Conservation (phyloP, 2,888 invertebrate species). For the Villa cingulata region DNA sequence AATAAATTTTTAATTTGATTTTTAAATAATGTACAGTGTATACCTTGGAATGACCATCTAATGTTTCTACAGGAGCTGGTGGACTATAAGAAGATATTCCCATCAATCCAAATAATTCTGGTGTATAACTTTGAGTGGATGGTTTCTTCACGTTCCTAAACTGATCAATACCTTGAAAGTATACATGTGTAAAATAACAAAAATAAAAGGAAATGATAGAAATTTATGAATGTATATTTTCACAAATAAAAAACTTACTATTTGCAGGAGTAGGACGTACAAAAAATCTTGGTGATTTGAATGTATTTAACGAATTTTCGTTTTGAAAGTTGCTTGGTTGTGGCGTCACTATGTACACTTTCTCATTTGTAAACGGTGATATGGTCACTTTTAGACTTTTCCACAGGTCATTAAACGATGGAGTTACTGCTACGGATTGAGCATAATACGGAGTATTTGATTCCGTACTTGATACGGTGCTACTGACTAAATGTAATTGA, state of each 20-base stretch:
- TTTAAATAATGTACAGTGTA: too few relatives aligned
- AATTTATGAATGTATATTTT: neutral
- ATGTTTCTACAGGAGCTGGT: constrained; percentile 41
- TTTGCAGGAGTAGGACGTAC: constrained; percentile 39
- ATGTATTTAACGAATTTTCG: constrained; percentile 13
- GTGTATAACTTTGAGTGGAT: constrained; percentile 21
- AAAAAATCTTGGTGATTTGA: constrained; percentile 39
- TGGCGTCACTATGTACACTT: constrained; percentile 71
- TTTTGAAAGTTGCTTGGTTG: constrained; percentile 36
- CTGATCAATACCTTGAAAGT: neutral
- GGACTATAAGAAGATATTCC: constrained; percentile 40
- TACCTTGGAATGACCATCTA: constrained; percentile 53
- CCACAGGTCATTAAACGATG: constrained; percentile 39
- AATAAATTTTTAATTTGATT: too few relatives aligned
- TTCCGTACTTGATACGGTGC: constrained; percentile 7
- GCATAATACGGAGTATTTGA: constrained; percentile 21
- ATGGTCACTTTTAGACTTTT: constrained; percentile 54
- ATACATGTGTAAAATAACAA: neutral
- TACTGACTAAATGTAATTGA: neutral
- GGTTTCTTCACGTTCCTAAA: neutral
- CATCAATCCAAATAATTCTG: constrained; percentile 39
- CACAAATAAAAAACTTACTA: constrained; percentile 19
- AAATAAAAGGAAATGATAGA: neutral
- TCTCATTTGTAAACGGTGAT: constrained; percentile 64
- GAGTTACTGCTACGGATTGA: constrained; percentile 12